Evolutionary conservation across 2,888 invertebrate species (phyloP).

Genomic region (Monoplex corrugatus): DNA sequence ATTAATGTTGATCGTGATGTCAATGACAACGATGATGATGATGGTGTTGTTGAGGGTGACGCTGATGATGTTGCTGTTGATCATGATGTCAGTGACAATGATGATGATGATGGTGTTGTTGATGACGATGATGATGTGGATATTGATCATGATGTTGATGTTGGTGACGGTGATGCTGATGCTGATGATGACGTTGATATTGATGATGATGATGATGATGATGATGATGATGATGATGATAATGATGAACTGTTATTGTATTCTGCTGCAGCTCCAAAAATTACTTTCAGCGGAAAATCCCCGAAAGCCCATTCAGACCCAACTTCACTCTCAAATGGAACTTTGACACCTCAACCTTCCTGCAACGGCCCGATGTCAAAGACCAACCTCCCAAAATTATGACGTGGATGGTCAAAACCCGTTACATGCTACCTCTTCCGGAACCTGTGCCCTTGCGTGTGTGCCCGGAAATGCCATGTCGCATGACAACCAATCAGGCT

Average conservation of each 20-base stretch:
- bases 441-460: constrained; percentile 49
- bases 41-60: too few species aligned
- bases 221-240: not conserved
- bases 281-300: constrained; percentile 17
- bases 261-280: not conserved
- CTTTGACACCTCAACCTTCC: constrained; percentile 40
- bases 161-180: too few species aligned
- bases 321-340: constrained; percentile 43
- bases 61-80: too few species aligned
- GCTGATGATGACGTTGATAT: too few species aligned
- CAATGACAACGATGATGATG: too few species aligned
- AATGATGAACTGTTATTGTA: not conserved
- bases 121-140: too few species aligned
- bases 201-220: too few species aligned
- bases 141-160: too few species aligned
- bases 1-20: too few species aligned
- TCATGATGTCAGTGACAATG: too few species aligned
- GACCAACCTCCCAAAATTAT: constrained; percentile 41
- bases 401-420: constrained; percentile 42
- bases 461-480: constrained; percentile 51
- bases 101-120: too few species aligned
- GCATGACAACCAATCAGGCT: constrained; percentile 37
- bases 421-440: constrained; percentile 44
- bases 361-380: constrained; percentile 41
- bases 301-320: constrained; percentile 10